These are phyloP conservation scores for Hypomecis punctinalis DNA, from an alignment of 2,888 invertebrate genomes.

Conservation along the genomic window DNA sequence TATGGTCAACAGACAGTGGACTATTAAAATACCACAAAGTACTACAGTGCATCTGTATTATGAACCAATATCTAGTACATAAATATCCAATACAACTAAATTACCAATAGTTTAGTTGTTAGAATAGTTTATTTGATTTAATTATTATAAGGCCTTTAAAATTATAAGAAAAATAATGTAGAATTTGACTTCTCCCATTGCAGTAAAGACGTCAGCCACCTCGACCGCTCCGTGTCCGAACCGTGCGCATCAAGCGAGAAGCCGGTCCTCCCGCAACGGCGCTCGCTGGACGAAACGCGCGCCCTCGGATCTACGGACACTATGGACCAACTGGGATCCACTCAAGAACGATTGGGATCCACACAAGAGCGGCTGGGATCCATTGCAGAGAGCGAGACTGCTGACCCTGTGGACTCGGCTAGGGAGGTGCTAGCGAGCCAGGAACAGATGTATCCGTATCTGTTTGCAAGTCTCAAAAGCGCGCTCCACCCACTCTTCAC, in stretches of 20 bases:
- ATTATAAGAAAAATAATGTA: neutral
- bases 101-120: too few species aligned
- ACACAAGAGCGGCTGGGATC: conserved; percentile 26
- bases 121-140: too few species aligned
- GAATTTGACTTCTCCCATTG: neutral
- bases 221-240: conserved; percentile 60
- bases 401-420: conserved; percentile 60
- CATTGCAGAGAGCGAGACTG: conserved; percentile 35
- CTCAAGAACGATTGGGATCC: neutral
- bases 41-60: too few species aligned
- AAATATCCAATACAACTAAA: too few species aligned
- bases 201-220: conserved; percentile 31
- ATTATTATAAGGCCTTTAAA: neutral
- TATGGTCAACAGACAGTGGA: too few species aligned
- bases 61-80: too few species aligned
- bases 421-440: conserved; percentile 87
- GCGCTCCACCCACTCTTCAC: conserved; percentile 92
- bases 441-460: conserved; percentile 90
- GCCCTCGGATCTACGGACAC: conserved; percentile 3
- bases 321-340: neutral
- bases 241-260: conserved; percentile 54
- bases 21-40: too few species aligned
- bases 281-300: conserved; percentile 42
- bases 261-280: conserved; percentile 32
- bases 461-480: conserved; percentile 89